Percentiles rank a stretch among this genome's conserved stretches.
These are phyloP conservation scores for Borostomias antarcticus DNA, from an alignment of 2,797 vertebrate genomes.

Conservation along the genomic window DNA sequence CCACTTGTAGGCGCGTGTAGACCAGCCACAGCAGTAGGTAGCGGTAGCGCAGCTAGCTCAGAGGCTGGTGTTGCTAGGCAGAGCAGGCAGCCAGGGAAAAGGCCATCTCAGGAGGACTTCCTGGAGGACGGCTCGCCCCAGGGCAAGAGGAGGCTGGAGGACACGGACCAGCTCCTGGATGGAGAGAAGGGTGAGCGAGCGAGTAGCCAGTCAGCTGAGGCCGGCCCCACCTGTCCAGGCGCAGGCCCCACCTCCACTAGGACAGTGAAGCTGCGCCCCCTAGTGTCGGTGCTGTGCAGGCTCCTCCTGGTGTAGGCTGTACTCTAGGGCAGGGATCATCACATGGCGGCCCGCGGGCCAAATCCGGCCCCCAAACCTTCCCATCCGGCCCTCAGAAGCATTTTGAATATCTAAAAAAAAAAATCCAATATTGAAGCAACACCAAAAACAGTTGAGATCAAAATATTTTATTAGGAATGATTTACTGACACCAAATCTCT, in stretches of 20 bases:
- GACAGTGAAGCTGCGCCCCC: too few species aligned
- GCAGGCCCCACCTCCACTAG: too few species aligned
- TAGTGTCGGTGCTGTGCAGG: neutral
- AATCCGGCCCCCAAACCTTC: too few species aligned
- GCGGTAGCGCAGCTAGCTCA: slow-evolving; percentile 22
- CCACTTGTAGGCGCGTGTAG: neutral
- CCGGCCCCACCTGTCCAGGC: too few species aligned
- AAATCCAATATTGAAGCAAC: too few species aligned
- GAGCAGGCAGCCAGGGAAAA: slow-evolving; percentile 5
- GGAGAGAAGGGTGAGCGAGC: slow-evolving; percentile 39
- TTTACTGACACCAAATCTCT: neutral
- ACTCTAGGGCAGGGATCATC: neutral
- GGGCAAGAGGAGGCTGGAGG: slow-evolving; percentile 42
- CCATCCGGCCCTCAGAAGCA: too few species aligned
- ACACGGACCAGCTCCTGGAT: slow-evolving; percentile 35
- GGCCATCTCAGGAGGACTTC: slow-evolving; percentile 6
- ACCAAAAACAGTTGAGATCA: too few species aligned
- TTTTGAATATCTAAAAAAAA: too few species aligned
- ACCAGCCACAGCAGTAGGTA: slow-evolving; percentile 10
- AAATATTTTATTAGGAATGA: neutral
- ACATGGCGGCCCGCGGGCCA: too few species aligned
- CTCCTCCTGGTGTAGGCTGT: neutral
- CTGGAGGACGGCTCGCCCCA: slow-evolving; percentile 33
- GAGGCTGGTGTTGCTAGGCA: neutral
- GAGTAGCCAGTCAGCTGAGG: neutral